Percentiles rank a stretch among this genome's conserved stretches.
Conservation (phyloP, 2,113 vertebrate genomes). For the Gadus chalcogrammus region DNA sequence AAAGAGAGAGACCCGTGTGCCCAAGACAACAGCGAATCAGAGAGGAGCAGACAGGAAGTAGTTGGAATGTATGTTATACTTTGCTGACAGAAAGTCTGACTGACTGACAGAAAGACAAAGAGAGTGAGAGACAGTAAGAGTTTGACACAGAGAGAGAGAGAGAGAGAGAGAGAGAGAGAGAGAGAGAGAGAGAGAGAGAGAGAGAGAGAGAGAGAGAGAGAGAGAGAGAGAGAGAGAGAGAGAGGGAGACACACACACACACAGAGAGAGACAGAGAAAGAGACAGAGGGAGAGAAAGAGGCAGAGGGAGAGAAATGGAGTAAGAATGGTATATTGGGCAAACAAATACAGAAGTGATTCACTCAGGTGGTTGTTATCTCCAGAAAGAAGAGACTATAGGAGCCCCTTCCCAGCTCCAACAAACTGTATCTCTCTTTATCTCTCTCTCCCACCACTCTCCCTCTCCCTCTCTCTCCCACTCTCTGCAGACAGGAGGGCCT, state of each 20-base stretch:
- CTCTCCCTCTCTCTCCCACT: slow-evolving; percentile 22
- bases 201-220: no score
- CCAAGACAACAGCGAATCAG: slow-evolving; percentile 28
- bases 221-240: background rate
- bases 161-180: background rate
- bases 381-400: no score
- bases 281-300: slow-evolving; percentile 18
- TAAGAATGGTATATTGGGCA: no score
- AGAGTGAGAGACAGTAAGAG: background rate
- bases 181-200: no score
- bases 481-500: slow-evolving; percentile 61
- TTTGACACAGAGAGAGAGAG: slow-evolving; percentile 9
- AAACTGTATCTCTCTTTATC: background rate
- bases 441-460: slow-evolving; percentile 15
- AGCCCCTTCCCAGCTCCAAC: background rate
- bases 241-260: background rate
- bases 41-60: slow-evolving; percentile 11
- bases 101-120: background rate
- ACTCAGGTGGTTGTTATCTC: no score
- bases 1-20: slow-evolving; percentile 14
- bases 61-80: slow-evolving; percentile 6
- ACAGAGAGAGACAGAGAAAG: background rate
- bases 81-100: background rate
- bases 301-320: slow-evolving; percentile 14
- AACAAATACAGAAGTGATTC: no score